Evolutionary conservation across 1,140 invertebrate species (phyloP).

Genomic region (Drosophila funebris): DNA sequence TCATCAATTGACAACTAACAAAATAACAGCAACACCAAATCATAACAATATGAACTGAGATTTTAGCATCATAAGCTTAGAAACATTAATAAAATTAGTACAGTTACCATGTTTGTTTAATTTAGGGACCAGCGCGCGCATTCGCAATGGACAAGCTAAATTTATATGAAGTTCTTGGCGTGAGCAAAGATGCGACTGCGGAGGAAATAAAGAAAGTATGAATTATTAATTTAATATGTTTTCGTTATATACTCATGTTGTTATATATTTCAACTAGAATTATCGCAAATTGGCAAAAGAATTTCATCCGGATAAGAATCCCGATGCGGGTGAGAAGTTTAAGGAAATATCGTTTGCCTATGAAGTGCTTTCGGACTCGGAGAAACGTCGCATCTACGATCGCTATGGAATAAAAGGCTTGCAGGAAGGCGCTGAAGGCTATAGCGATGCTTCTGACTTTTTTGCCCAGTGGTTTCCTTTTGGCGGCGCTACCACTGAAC

Average conservation of each 20-base stretch:
- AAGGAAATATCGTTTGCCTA: constrained; percentile 96
- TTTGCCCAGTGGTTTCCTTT: constrained; percentile 86
- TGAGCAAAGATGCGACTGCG: constrained; percentile 89
- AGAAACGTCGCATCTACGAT: constrained; percentile 90
- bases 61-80: constrained; percentile 38
- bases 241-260: background rate
- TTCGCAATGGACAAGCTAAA: constrained; percentile 88
- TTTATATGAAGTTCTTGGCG: constrained; percentile 93
- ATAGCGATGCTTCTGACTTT: constrained; percentile 85
- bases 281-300: constrained; percentile 94
- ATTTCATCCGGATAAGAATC: constrained; percentile 95
- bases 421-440: constrained; percentile 88
- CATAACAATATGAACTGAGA: constrained; percentile 43
- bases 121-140: constrained; percentile 36
- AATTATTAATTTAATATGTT: constrained; percentile 8
- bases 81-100: constrained; percentile 32
- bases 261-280: constrained; percentile 85
- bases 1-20: constrained; percentile 13
- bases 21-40: no score
- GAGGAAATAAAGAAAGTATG: constrained; percentile 94
- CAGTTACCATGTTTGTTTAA: constrained; percentile 51
- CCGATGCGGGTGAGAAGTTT: constrained; percentile 92
- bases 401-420: constrained; percentile 91
- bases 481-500: constrained; percentile 73
- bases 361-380: constrained; percentile 91